phyloP scores from a whole-genome alignment of 2,797 vertebrate genomes.

The Malurus splendens region DNA sequence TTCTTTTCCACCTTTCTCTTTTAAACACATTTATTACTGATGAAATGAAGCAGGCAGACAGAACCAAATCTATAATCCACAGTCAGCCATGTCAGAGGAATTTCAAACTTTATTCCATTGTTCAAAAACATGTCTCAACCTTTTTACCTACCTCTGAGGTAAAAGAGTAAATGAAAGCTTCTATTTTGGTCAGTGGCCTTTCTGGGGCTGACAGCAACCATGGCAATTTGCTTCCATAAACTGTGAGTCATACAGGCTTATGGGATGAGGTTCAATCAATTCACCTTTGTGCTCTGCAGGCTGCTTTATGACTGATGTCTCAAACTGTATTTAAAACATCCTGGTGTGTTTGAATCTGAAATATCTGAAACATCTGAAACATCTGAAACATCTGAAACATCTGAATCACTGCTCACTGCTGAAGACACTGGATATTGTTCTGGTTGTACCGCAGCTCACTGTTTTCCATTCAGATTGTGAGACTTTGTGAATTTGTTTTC shows the following conservation, averaged over 20 bases:
- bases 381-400: no score
- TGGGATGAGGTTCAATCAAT: background rate
- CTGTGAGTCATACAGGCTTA: background rate
- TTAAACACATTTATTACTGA: background rate
- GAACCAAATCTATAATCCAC: background rate
- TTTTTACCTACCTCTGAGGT: background rate
- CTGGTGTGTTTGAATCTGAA: background rate
- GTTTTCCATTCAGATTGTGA: background rate
- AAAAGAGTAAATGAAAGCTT: background rate
- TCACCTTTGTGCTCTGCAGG: background rate
- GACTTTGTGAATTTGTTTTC: background rate
- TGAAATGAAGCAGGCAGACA: background rate
- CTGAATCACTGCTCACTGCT: background rate
- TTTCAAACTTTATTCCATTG: background rate
- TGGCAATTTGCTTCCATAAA: background rate
- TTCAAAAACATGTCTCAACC: background rate
- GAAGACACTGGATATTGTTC: background rate
- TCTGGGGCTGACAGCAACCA: background rate
- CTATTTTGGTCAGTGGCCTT: background rate
- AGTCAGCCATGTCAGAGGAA: background rate
- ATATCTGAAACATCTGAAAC: no score
- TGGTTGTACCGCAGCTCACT: background rate
- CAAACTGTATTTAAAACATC: background rate
- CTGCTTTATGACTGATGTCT: background rate
- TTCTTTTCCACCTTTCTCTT: background rate